Base-by-base conservation (phyloP, 2,113 vertebrate species). In the Tragelaphus imberbis region DNA sequence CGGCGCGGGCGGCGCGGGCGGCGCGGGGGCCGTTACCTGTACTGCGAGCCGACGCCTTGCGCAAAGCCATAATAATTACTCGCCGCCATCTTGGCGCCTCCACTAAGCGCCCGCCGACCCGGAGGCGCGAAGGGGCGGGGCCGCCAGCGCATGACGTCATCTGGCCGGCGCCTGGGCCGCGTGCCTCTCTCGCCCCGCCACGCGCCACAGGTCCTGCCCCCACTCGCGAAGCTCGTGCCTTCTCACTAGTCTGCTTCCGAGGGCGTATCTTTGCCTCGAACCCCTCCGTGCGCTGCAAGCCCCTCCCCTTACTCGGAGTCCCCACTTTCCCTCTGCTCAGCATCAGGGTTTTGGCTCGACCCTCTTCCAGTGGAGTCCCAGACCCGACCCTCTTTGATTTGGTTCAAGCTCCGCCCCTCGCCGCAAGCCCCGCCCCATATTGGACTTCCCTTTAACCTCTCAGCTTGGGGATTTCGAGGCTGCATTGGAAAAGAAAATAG, bases 61-160 rank as follows among this genome's bases (percentile, higher is more conserved):
- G 99, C 98, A 94, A 98, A 99, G 49, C 99, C 98, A 89, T 98
- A 99, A 95, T 98, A 99, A 98, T 99, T 98, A 94, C 99, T 99
- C 92, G 99, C 99, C 98, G 99, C 99, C 99, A 99, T 99, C 98
- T 99, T 99, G 97, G 98, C 98, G 98, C 98, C 98, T 98, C 98
- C 98, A 61, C 95, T 25, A 84, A 95, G 59, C 58, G 53, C n/a
- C 9, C 82, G 90, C 30, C 17, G 14, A 12, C 86, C 7, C 6
- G 10, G 84, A 84, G 92, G 81, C 58, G 77, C 87, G 75, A 65
- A 68, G 25, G 13, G 49, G 85, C 36, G 53, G 82, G 58, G 92
- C 75, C 82, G 23, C 30, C 27, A 3, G 63, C 25, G 30, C 5
- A 28, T 94, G 94, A 94, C 91, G 94, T 93, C 92, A 81, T 13